phyloP scores from a whole-genome alignment of 2,888 invertebrate genomes.

The Leptopterna dolabrata region DNA sequence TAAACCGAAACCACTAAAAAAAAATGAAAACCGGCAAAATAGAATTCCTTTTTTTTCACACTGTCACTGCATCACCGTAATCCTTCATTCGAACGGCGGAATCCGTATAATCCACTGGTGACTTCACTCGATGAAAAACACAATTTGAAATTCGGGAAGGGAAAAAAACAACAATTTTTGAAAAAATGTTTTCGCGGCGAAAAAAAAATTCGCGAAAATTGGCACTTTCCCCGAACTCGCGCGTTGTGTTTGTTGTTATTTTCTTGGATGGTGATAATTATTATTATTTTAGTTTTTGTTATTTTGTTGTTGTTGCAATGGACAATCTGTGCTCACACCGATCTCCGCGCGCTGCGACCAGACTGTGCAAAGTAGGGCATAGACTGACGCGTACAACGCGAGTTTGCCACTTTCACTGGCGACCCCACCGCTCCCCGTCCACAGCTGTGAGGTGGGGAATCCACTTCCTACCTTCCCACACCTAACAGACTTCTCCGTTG shows the following conservation, averaged over 20 bases:
- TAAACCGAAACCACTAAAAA: neutral
- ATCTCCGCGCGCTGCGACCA: slow-evolving; percentile 30
- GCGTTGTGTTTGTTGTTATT: neutral
- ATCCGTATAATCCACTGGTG: neutral
- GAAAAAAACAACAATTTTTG: neutral
- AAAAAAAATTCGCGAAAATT: neutral
- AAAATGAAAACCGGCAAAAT: neutral
- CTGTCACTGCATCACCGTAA: slow-evolving; percentile 43
- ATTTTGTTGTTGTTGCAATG: neutral
- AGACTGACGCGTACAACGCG: slow-evolving; percentile 60
- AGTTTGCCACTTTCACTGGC: slow-evolving; percentile 59
- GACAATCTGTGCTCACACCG: neutral
- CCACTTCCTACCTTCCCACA: slow-evolving; percentile 46
- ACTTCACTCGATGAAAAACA: too few species aligned
- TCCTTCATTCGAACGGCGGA: neutral
- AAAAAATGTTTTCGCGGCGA: neutral
- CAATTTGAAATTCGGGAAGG: too few species aligned
- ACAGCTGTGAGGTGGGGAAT: slow-evolving; percentile 37
- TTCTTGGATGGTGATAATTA: neutral
- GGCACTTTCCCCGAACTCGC: neutral
- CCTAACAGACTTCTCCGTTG: neutral
- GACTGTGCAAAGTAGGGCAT: slow-evolving; percentile 57
- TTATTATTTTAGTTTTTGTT: neutral
- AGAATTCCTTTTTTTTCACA: neutral
- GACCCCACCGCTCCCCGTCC: slow-evolving; percentile 55